These are phyloP conservation scores for Dryomyza anilis DNA, from an alignment of 2,888 invertebrate species.

Conservation along the genomic window DNA sequence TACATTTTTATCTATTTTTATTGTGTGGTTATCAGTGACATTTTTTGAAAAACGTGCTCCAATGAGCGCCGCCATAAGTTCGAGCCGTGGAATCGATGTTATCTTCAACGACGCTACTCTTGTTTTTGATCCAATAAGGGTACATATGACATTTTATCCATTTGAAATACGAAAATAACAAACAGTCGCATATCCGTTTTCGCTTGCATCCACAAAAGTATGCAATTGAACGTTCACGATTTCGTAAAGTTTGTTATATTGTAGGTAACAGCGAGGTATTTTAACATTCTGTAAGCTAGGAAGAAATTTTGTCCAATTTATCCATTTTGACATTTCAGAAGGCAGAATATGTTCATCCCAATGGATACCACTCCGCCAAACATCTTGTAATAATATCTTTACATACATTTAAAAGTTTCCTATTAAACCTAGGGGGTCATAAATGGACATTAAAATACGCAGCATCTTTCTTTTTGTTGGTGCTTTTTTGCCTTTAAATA, in stretches of 20 bases:
- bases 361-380: constrained; percentile 18
- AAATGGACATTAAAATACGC: constrained; percentile 23
- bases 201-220: background rate
- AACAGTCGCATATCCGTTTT: background rate
- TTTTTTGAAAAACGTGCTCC: background rate
- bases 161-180: background rate
- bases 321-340: background rate
- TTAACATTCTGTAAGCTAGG: background rate
- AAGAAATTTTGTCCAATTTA: constrained; percentile 10
- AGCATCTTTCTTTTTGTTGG: constrained; percentile 28
- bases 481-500: background rate
- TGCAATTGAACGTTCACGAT: background rate
- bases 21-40: background rate
- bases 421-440: constrained; percentile 24
- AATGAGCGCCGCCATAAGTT: background rate
- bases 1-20: background rate
- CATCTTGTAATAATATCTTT: constrained; percentile 24
- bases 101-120: background rate
- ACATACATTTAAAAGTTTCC: constrained; percentile 25
- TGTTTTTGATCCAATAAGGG: background rate
- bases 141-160: background rate
- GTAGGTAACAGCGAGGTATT: background rate
- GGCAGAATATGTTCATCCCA: constrained; percentile 5
- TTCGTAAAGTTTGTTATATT: background rate
- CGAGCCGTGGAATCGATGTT: background rate